phyloP scores from a whole-genome alignment of 2,888 invertebrate genomes.

The Drosophila robusta region DNA sequence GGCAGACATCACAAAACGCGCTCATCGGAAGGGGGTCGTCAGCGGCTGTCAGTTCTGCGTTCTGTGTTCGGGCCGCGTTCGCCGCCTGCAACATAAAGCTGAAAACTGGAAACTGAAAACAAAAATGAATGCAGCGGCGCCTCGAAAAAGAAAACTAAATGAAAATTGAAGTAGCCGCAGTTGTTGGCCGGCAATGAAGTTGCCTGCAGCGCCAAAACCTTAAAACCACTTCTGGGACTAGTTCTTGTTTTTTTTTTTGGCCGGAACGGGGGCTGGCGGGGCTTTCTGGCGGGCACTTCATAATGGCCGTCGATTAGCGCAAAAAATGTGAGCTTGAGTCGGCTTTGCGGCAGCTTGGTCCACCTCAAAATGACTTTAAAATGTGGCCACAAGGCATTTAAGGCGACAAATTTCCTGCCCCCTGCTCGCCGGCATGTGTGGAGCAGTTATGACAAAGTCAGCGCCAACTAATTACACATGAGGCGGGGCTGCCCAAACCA shows the following conservation, averaged over 20 bases:
- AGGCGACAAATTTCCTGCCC: slow-evolving; percentile 25
- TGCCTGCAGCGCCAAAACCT: slow-evolving; percentile 8
- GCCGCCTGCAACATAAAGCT: slow-evolving; percentile 36
- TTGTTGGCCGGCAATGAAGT: slow-evolving; percentile 50
- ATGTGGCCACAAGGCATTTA: slow-evolving; percentile 55
- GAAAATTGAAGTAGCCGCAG: slow-evolving; percentile 56
- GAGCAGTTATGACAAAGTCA: slow-evolving; percentile 60
- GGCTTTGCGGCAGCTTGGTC: slow-evolving; percentile 36
- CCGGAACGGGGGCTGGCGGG: background rate
- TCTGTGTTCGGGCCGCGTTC: slow-evolving; percentile 3
- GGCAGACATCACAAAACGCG: slow-evolving; percentile 35
- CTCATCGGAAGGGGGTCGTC: slow-evolving; percentile 20
- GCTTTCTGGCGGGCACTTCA: slow-evolving; percentile 18
- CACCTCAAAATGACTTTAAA: slow-evolving; percentile 67
- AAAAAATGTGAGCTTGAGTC: slow-evolving; percentile 28
- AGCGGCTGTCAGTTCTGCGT: slow-evolving; percentile 40
- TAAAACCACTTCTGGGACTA: slow-evolving; percentile 21
- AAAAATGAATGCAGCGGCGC: slow-evolving; percentile 40
- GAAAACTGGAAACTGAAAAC: slow-evolving; percentile 10
- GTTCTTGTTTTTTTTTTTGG: slow-evolving; percentile 4
- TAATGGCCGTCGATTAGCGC: slow-evolving; percentile 58
- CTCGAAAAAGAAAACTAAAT: background rate
- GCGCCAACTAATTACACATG: slow-evolving; percentile 58
- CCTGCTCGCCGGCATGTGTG: slow-evolving; percentile 3
- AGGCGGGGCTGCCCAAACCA: slow-evolving; percentile 10